These are phyloP conservation scores for Dorcus parallelipipedus DNA, from an alignment of 2,888 invertebrate genomes.

Conservation along the genomic window DNA sequence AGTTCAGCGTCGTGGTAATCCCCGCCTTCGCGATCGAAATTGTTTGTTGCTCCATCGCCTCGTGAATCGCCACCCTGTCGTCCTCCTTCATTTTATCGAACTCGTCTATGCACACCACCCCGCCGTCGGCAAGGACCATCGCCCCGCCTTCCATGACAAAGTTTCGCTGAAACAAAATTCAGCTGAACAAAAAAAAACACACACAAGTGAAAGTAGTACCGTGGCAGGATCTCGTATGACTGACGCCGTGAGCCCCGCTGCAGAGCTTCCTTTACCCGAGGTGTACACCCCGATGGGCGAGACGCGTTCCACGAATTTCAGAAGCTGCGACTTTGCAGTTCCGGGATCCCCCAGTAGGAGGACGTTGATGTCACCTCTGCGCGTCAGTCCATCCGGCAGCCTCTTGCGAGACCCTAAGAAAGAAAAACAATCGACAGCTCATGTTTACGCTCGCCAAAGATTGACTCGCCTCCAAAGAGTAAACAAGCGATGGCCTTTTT, in stretches of 20 bases:
- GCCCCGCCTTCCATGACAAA: slow-evolving; percentile 99
- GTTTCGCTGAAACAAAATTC: slow-evolving; percentile 64
- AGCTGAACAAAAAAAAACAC: background rate
- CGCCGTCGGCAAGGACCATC: slow-evolving; percentile 99
- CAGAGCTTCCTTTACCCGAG: slow-evolving; percentile 99
- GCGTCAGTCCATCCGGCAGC: slow-evolving; percentile 90
- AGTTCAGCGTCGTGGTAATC: slow-evolving; percentile 97
- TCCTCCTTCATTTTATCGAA: slow-evolving; percentile 99
- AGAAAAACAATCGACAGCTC: background rate
- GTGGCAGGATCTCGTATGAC: slow-evolving; percentile 91
- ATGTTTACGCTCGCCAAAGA: too few relatives aligned
- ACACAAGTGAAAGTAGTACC: slow-evolving; percentile 51
- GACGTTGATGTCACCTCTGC: slow-evolving; percentile 96
- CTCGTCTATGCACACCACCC: slow-evolving; percentile 99
- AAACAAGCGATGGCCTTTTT: slow-evolving; percentile 96
- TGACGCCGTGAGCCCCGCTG: slow-evolving; percentile 97
- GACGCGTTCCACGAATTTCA: slow-evolving; percentile 96
- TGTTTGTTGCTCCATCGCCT: slow-evolving; percentile 99
- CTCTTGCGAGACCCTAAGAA: slow-evolving; percentile 69
- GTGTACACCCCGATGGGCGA: slow-evolving; percentile 95
- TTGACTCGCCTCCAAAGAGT: slow-evolving; percentile 77
- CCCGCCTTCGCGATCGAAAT: slow-evolving; percentile 99
- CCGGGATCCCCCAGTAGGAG: slow-evolving; percentile 96
- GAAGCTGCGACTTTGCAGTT: slow-evolving; percentile 96
- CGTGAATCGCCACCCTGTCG: slow-evolving; percentile 98